phyloP scores from a whole-genome alignment of 2,888 invertebrate genomes.

The Tanytarsus gracilentus region DNA sequence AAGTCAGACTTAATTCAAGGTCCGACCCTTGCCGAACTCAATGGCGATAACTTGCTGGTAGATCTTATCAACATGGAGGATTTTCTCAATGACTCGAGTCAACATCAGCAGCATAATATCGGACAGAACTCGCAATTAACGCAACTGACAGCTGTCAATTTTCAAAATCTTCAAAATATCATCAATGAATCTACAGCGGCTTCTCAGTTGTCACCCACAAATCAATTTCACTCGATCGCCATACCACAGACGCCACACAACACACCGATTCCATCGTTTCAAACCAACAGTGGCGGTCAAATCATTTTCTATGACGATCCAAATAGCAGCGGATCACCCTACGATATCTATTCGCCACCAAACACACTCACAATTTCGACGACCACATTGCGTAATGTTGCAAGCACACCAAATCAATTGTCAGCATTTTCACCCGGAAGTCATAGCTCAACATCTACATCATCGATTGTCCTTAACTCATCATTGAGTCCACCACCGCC shows the following conservation, averaged over 20 bases:
- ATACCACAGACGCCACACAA: conserved; percentile 33
- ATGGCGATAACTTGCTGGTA: conserved; percentile 59
- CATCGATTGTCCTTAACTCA: conserved; percentile 46
- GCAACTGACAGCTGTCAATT: conserved; percentile 25
- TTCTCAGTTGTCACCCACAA: conserved; percentile 33
- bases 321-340: conserved; percentile 39
- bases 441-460: conserved; percentile 54
- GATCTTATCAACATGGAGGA: conserved; percentile 81
- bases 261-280: conserved; percentile 30
- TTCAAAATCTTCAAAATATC: conserved; percentile 37
- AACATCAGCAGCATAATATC: conserved; percentile 29
- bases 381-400: conserved; percentile 33
- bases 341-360: conserved; percentile 40
- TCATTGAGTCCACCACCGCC: conserved; percentile 35
- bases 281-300: conserved; percentile 21
- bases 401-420: conserved; percentile 38
- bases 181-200: conserved; percentile 34
- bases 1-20: conserved; percentile 76
- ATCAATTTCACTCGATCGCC: conserved; percentile 33
- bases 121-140: conserved; percentile 30
- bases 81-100: conserved; percentile 49
- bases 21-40: conserved; percentile 75
- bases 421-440: conserved; percentile 58
- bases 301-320: conserved; percentile 32
- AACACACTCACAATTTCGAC: conserved; percentile 32